Conservation (phyloP, 2,797 vertebrate genomes). For the Mycteria americana region DNA sequence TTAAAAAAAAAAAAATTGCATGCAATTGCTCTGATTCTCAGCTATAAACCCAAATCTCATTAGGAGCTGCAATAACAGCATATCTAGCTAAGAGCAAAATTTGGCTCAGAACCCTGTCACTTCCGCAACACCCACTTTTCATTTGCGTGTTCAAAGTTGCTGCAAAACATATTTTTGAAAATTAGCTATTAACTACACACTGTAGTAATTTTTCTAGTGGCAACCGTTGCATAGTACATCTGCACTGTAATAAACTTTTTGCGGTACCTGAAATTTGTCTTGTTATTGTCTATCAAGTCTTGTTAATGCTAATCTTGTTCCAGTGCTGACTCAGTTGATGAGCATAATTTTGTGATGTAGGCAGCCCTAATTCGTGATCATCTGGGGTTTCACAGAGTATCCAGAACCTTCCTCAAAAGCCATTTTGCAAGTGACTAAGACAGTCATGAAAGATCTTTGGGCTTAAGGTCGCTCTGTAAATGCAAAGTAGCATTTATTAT, state of each 20-base stretch:
- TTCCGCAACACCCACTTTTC: constrained; percentile 15
- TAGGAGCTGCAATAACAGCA: constrained; percentile 1
- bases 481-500: background rate
- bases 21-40: background rate
- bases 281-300: constrained; percentile 25
- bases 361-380: constrained; percentile 11
- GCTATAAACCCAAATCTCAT: constrained; percentile 8
- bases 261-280: background rate
- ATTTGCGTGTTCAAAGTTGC: background rate
- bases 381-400: background rate
- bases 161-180: background rate
- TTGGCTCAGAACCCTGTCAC: background rate
- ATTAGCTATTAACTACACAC: background rate
- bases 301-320: constrained; percentile 19
- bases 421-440: constrained; percentile 8
- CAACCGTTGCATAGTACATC: background rate
- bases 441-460: background rate
- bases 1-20: background rate
- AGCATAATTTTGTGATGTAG: constrained; percentile 30
- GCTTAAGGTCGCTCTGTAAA: background rate
- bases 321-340: constrained; percentile 48
- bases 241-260: background rate
- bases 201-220: constrained; percentile 11
- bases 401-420: constrained; percentile 42
- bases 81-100: background rate